Percentiles rank a stretch among this genome's conserved stretches.
These are phyloP conservation scores for Cyclura pinguis DNA, from an alignment of 2,797 vertebrate genomes.

Conservation along the genomic window DNA sequence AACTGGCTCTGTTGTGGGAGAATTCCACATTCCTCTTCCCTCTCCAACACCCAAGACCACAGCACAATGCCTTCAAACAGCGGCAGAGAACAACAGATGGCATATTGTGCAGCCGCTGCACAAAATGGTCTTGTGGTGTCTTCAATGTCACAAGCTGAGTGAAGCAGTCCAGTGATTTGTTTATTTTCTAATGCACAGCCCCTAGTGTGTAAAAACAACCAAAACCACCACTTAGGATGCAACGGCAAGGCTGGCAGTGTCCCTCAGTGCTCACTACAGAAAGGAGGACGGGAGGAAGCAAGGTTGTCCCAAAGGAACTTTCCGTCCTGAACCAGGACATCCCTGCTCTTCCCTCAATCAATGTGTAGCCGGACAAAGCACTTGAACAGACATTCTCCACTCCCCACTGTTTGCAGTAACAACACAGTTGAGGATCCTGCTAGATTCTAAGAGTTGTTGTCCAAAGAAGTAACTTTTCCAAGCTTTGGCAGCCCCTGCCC, in stretches of 20 bases:
- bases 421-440: no score
- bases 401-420: no score
- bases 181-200: no score
- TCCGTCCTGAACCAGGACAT: no score
- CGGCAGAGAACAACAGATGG: neutral
- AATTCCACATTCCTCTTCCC: neutral
- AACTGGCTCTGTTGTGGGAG: neutral
- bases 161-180: neutral
- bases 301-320: neutral
- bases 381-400: no score
- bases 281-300: neutral
- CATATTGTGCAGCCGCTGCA: neutral
- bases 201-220: neutral
- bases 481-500: neutral
- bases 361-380: neutral
- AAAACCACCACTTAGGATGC: neutral
- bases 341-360: neutral
- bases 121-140: neutral
- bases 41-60: neutral
- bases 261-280: neutral
- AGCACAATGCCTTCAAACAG: no score
- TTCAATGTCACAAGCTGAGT: neutral
- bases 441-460: neutral
- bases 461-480: neutral
- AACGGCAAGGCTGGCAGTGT: neutral